Conservation (phyloP, 2,113 vertebrate species). For the Oncorhynchus gorbuscha region DNA sequence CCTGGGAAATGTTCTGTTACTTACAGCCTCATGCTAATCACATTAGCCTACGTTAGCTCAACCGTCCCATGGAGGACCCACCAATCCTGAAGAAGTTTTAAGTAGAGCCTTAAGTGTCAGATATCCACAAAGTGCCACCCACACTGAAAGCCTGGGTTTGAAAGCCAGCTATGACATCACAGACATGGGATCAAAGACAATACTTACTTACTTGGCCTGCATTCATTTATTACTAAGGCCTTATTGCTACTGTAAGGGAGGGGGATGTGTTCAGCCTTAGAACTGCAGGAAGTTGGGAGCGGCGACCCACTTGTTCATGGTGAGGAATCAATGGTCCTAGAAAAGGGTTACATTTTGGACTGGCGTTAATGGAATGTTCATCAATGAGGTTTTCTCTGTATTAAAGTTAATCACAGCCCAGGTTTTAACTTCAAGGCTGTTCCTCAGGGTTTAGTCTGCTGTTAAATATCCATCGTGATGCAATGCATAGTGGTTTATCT, state of each 20-base stretch:
- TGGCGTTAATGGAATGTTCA: neutral
- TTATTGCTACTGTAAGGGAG: neutral
- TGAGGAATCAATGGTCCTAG: neutral
- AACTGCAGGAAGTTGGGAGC: neutral
- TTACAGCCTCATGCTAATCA: too few species aligned
- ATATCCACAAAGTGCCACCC: too few species aligned
- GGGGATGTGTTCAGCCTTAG: neutral
- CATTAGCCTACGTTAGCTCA: too few species aligned
- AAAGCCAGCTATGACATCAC: neutral
- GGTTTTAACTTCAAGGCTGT: neutral
- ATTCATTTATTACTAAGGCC: neutral
- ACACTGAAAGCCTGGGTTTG: too few species aligned
- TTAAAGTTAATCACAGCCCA: neutral
- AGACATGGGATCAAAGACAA: neutral
- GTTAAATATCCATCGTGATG: neutral
- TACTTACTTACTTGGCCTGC: neutral
- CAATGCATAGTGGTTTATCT: neutral
- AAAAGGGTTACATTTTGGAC: neutral
- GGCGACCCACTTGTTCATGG: neutral
- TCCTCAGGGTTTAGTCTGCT: neutral
- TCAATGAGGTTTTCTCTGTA: neutral
- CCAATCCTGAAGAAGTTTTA: too few species aligned
- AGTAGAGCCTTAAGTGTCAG: too few species aligned
- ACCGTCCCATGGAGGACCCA: too few species aligned
- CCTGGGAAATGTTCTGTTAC: too few species aligned